Evolutionary conservation across 2,888 invertebrate species (phyloP).

Genomic region (Xanthia icteritia): DNA sequence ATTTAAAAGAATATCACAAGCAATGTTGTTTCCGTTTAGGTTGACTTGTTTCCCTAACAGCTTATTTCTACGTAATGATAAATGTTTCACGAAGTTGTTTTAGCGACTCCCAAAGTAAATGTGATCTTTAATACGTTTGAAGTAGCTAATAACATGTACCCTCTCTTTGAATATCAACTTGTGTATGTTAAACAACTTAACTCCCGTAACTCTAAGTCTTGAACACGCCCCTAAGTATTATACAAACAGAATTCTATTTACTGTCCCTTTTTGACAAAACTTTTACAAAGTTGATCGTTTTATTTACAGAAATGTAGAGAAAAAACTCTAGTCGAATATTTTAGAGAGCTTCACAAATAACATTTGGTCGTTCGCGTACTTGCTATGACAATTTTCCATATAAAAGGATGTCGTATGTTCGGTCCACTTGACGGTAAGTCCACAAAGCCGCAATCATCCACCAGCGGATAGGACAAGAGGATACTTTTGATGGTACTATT

Average conservation of each 20-base stretch:
- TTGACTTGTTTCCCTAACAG: slow-evolving; percentile 35
- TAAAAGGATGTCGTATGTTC: slow-evolving; percentile 50
- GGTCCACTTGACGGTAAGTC: slow-evolving; percentile 51
- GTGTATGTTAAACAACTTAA: slow-evolving; percentile 67
- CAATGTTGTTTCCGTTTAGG: slow-evolving; percentile 6
- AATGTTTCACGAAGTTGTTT: slow-evolving; percentile 61
- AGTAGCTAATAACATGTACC: slow-evolving; percentile 61
- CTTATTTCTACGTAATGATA: slow-evolving; percentile 51
- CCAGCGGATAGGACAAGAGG: slow-evolving; percentile 38
- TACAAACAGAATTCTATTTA: slow-evolving; percentile 74
- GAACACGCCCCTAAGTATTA: slow-evolving; percentile 70
- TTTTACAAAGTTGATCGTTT: slow-evolving; percentile 67
- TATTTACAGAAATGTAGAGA: slow-evolving; percentile 69
- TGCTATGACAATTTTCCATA: slow-evolving; percentile 58
- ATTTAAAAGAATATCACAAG: slow-evolving; percentile 24
- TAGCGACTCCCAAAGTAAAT: slow-evolving; percentile 50
- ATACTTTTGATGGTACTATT: slow-evolving; percentile 39
- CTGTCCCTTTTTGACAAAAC: slow-evolving; percentile 71
- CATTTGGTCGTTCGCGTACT: slow-evolving; percentile 60
- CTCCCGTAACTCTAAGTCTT: slow-evolving; percentile 68
- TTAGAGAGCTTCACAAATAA: slow-evolving; percentile 73
- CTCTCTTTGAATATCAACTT: slow-evolving; percentile 62
- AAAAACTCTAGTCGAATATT: slow-evolving; percentile 65
- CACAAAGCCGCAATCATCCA: slow-evolving; percentile 48
- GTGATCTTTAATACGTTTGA: slow-evolving; percentile 63